These are phyloP conservation scores for Neopipo cinnamomea DNA, from an alignment of 2,113 vertebrate species.

Conservation along the genomic window DNA sequence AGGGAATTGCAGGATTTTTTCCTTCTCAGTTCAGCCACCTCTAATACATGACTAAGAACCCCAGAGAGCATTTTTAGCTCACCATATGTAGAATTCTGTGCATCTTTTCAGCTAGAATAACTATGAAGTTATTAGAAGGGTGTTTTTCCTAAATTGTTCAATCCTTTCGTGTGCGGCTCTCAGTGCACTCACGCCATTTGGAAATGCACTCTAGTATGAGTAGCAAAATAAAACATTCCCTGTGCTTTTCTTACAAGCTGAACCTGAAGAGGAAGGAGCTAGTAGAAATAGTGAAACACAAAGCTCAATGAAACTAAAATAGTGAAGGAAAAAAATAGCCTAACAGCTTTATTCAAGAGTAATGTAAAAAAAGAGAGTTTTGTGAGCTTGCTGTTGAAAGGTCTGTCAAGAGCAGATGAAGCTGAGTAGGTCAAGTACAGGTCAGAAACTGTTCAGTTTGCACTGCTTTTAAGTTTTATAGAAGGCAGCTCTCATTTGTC, in stretches of 20 bases:
- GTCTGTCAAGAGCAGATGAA: conserved; percentile 65
- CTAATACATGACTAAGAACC: background rate
- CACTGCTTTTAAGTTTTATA: conserved; percentile 61
- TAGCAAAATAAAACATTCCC: background rate
- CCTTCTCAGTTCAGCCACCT: background rate
- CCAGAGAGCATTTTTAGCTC: background rate
- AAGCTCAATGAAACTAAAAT: background rate
- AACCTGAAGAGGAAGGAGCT: background rate
- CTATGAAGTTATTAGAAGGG: background rate
- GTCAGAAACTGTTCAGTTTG: conserved; percentile 56
- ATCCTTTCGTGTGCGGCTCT: background rate
- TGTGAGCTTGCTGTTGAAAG: conserved; percentile 62
- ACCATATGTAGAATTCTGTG: background rate
- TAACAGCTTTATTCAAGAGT: background rate
- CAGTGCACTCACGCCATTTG: background rate
- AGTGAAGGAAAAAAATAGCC: background rate
- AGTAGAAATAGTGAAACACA: background rate
- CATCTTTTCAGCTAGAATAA: background rate
- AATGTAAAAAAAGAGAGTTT: conserved; percentile 32
- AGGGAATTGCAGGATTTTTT: background rate
- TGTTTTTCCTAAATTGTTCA: background rate
- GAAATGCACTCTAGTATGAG: background rate
- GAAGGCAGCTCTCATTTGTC: conserved; percentile 51
- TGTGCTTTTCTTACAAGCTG: background rate
- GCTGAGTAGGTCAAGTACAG: conserved; percentile 62